Base-by-base conservation (phyloP, 2,113 vertebrate species). In the Benitochromis conjunctus region DNA sequence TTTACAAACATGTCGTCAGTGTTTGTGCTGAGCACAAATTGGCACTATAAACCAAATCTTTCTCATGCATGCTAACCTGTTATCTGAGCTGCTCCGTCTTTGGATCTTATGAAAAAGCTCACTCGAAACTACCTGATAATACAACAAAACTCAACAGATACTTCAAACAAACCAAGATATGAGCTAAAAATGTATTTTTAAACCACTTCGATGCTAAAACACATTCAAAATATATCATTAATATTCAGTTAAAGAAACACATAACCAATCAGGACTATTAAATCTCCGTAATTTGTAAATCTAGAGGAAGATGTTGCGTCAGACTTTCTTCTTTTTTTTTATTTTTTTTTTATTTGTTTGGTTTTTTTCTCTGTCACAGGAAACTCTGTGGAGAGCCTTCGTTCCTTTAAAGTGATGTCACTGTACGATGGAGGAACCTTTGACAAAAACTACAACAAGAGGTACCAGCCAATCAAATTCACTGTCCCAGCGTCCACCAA, bases 341-440 rank as follows among this genome's bases (percentile, higher is more conserved):
- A n/a, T n/a, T n/a, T n/a, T n/a, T n/a, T n/a, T n/a, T 62, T 36
- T 64, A 18, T 58, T 58, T 58, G 24, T 1, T 60, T 31, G 26
- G 0, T 62, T n/a, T 34, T 41, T 31, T 12, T 64, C 29, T 64
- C 43, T 21, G 16, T 80, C n/a, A 79, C 91, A 95, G 94, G 46
- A 46, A 7, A 87, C 7, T 0, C 9, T 1, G 51, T 6, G 3
- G 91, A 92, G 46, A 66, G 46, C 76, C 91, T 93, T 26, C 81
- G 24, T 78, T 95, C 96, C 21, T 96, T 94, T 86, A 80, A 14
- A n/a, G 83, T 96, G 48, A 86, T 53, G 54, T 12, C 94, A 8
- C 92, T 97, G 76, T 97, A 92, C 89, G 79, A 48, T 8, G 96
- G 96, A 2, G 96, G 96, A 38, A 96, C 94, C 9, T 97, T 97